Conservation (phyloP, 2,888 invertebrate species). For the Monopis laevigella region DNA sequence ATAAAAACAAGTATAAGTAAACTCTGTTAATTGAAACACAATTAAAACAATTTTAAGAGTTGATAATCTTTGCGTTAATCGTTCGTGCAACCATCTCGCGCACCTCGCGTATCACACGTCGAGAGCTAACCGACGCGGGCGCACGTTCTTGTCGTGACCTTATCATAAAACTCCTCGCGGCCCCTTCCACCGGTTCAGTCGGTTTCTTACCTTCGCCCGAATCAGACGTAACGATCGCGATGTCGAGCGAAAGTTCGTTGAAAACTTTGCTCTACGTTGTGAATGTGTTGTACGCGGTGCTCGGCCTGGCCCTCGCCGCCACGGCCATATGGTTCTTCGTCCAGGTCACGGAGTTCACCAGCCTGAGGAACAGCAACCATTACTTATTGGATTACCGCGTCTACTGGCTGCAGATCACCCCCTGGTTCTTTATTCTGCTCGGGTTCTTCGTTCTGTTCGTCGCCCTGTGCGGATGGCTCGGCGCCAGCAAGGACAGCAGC, state of each 20-base stretch:
- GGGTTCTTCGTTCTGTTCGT: constrained; percentile 50
- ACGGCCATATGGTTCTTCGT: constrained; percentile 62
- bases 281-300: constrained; percentile 52
- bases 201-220: background rate
- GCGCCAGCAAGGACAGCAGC: constrained; percentile 45
- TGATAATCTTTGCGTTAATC: no score
- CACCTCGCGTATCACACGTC: no score
- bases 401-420: constrained; percentile 60
- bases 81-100: no score
- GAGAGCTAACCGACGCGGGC: no score
- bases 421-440: constrained; percentile 56
- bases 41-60: no score
- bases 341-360: constrained; percentile 51
- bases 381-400: constrained; percentile 54
- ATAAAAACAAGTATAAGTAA: no score
- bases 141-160: no score
- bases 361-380: constrained; percentile 52
- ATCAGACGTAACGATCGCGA: constrained; percentile 21
- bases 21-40: no score
- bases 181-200: no score
- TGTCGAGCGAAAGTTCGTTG: constrained; percentile 53
- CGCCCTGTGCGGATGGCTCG: constrained; percentile 55
- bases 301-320: constrained; percentile 50
- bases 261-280: constrained; percentile 49
- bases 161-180: no score